Base-by-base conservation (phyloP, 1,140 invertebrate genomes). In the Lepidurus couesii region DNA sequence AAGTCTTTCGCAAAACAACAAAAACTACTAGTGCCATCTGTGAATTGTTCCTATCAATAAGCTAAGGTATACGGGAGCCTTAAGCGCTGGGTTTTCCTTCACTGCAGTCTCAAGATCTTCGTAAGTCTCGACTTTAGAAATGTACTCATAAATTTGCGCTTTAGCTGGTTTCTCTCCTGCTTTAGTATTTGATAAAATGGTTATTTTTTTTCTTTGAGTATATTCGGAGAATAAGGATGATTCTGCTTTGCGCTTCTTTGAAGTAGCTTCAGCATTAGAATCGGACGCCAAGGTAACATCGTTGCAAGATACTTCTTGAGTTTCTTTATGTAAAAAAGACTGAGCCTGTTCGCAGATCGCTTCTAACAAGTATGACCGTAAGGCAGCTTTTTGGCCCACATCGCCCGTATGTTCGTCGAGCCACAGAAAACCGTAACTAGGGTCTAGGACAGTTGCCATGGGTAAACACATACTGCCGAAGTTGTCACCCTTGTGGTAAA, bases 341-440 rank as follows among this genome's bases (percentile, higher is more conserved):
- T 47, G 45, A 47, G 9, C 45, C 16, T 47, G 45, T 47, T 47
- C 45, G 45, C 45, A 47, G 16, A 47, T 47, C 45, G 45, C 45
- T 47, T 47, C 45, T 47, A 47, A 47, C 45, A 47, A 47, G 45
- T 47, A 47, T 47, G 45, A 47, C 45, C 45, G 45, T 47, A 47
- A 47, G 45, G 45, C 45, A 47, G 45, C 45, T 47, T 47, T 47
- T 47, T 47, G 45, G 45, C 2, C 45, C 45, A 47, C 45, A 47
- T 47, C 45, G 16, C 45, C 45, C 16, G 45, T 1, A 47, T 47
- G 45, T 47, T 47, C 45, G 9, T 47, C 45, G 45, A 47, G 45
- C 45, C 45, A 47, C 16, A 47, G 45, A 47, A 47, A 47, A 47
- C 45, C 45, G 45, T 47, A 47, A 47, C 45, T 47, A 47, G 45